Evolutionary conservation across 2,888 invertebrate genomes (phyloP), one percentile per base, ranked within the genome.

Genomic region (Lacanobia wlatinum): DNA sequence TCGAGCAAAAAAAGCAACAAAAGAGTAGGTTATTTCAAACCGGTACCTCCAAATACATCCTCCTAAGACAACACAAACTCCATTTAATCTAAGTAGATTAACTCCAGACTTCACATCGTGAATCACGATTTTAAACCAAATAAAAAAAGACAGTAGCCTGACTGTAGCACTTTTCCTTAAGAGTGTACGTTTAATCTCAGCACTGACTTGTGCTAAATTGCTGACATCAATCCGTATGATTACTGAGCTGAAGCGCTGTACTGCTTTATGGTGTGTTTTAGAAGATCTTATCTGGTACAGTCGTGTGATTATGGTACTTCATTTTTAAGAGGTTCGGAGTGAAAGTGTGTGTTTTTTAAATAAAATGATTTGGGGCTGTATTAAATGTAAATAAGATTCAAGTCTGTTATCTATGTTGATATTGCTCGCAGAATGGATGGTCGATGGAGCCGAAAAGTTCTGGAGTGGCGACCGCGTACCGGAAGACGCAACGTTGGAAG

Each of bases 101-200:
- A 89, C 84, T 87, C 77, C 85, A 89, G 87, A 65, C 73, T 76
- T 86, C 87, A 83, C 86, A 89, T 84, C 88, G 86, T 90, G 87
- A 88, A 87, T 89, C 87, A 88, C 80, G 78, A 86, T 86, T 86
- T 86, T 86, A 79, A 86, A 85, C 77, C 71, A 76, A 85, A 84
- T 83, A 85, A 87, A 86, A 82, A 79, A 83, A 79, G 68, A 87
- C 87, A 87, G 78, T 70, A 78, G 87, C 86, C 86, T 87, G 46
- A 71, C 69, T 75, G 68, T 77, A 88, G 85, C 84, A 85, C 87
- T 88, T 89, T 87, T 87, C 87, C 87, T 86, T 84, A 86, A 90
- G 91, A 92, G 93, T 90, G 89, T 91, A 89, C 91, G 88, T 92
- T 93, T 94, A 94, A 94, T 94, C 94, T 90, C 83, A 79, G 83